Conservation (phyloP, 2,113 vertebrate species). For the Mormyrus iriodes region DNA sequence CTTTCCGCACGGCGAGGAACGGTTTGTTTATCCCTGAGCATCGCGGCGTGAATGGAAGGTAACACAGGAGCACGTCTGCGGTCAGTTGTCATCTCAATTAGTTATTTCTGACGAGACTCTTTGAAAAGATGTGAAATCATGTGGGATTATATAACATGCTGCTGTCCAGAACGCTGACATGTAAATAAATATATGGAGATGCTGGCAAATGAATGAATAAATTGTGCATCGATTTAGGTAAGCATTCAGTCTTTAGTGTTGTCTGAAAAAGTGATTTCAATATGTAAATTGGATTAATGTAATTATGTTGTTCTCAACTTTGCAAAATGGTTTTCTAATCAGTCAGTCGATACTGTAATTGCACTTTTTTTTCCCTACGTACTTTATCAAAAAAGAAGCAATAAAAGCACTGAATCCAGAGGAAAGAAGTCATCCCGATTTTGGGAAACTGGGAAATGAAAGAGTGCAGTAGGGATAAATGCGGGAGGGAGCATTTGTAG, state of each 20-base stretch:
- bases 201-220: neutral
- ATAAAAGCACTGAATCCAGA: neutral
- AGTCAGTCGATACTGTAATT: neutral
- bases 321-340: neutral
- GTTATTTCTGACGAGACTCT: neutral
- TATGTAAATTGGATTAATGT: conserved; percentile 1
- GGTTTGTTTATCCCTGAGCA: neutral
- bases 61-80: neutral
- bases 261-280: neutral
- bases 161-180: neutral
- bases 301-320: neutral
- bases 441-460: neutral
- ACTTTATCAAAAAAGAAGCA: neutral
- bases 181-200: neutral
- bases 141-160: neutral
- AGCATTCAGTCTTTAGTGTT: neutral
- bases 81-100: neutral
- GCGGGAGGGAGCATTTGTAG: neutral
- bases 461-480: neutral
- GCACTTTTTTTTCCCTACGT: neutral
- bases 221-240: neutral
- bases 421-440: neutral
- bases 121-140: neutral
- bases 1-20: neutral
- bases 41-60: neutral